phyloP scores from a whole-genome alignment of 2,113 vertebrate species.

The Chionis minor region DNA sequence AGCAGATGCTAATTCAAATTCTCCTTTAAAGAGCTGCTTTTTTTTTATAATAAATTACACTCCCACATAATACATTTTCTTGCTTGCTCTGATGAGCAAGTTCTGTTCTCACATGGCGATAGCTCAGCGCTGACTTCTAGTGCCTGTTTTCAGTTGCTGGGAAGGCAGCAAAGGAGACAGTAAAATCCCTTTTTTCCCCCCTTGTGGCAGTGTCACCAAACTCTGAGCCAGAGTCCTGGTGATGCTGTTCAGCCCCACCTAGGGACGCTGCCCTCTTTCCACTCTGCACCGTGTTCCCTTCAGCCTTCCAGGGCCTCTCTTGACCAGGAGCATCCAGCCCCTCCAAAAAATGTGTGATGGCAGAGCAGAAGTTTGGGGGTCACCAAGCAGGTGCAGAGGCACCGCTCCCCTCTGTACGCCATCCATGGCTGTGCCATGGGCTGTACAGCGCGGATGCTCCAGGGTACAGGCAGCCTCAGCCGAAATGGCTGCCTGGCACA shows the following conservation, averaged over 20 bases:
- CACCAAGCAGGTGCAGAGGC: background rate
- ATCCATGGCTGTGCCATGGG: background rate
- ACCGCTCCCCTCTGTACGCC: background rate
- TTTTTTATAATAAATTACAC: background rate
- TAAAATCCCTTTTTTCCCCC: background rate
- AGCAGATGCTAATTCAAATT: background rate
- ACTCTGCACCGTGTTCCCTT: fast-evolving
- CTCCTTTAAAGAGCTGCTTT: background rate
- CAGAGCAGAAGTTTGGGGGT: background rate
- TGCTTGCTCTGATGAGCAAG: background rate
- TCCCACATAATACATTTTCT: background rate
- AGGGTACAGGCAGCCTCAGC: background rate
- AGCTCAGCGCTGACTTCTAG: background rate
- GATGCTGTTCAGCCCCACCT: background rate
- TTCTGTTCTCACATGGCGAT: background rate
- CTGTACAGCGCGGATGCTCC: fast-evolving
- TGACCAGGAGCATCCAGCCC: background rate
- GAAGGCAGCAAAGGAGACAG: background rate
- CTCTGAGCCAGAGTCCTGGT: background rate
- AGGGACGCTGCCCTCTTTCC: background rate
- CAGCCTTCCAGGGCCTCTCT: background rate
- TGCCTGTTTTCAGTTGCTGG: background rate
- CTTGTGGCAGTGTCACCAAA: background rate
- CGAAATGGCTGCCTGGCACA: background rate
- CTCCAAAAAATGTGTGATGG: background rate